Conservation (phyloP, 2,113 vertebrate genomes). For the Hepsetus odoe region DNA sequence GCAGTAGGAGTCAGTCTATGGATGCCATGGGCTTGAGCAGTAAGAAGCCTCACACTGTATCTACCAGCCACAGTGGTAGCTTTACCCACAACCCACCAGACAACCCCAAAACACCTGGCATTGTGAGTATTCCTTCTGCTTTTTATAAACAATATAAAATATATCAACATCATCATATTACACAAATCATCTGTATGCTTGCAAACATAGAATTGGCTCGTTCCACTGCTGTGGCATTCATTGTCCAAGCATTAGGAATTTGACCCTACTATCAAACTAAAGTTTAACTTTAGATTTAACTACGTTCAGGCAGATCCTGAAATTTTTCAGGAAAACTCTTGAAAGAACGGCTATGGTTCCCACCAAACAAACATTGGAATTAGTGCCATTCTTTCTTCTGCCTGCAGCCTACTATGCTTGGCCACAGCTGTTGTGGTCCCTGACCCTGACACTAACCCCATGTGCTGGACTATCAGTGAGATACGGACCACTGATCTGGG, state of each 20-base stretch:
- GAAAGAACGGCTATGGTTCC: not conserved
- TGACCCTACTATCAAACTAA: too few relatives aligned
- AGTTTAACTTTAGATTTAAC: too few relatives aligned
- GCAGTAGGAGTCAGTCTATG: constrained; percentile 94
- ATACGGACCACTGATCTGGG: not conserved
- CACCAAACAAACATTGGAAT: not conserved
- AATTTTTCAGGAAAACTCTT: not conserved
- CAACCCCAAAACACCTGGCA: constrained; percentile 84
- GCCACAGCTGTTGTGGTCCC: not conserved
- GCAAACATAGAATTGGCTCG: too few relatives aligned
- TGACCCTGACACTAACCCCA: constrained; percentile 13
- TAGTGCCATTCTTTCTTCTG: constrained; percentile 6
- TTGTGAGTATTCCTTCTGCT: constrained; percentile 81
- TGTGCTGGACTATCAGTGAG: constrained; percentile 10
- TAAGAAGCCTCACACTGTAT: constrained; percentile 88
- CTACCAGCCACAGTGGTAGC: constrained; percentile 91
- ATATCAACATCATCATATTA: too few relatives aligned
- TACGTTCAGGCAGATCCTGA: too few relatives aligned
- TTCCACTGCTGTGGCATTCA: too few relatives aligned
- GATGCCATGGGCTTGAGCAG: constrained; percentile 90
- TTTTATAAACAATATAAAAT: too few relatives aligned
- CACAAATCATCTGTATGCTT: too few relatives aligned
- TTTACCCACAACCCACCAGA: constrained; percentile 88
- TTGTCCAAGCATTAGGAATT: too few relatives aligned
- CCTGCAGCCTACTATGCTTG: not conserved